Evolutionary conservation across 2,797 vertebrate genomes (phyloP).

Genomic region (Morus bassanus): DNA sequence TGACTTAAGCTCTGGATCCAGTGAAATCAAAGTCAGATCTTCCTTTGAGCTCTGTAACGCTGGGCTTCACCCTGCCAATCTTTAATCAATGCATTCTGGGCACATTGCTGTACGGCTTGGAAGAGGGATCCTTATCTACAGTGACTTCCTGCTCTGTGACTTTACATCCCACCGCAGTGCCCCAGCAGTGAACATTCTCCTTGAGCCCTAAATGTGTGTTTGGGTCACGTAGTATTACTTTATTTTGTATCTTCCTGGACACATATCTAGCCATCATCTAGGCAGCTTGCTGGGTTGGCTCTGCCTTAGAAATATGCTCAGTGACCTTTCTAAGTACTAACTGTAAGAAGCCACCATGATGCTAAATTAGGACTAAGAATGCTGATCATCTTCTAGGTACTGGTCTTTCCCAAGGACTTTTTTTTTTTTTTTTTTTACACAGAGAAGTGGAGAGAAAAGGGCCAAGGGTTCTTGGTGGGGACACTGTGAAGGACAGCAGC

Average conservation of each 20-base stretch:
- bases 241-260: background rate
- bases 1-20: background rate
- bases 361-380: background rate
- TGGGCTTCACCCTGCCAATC: background rate
- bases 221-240: background rate
- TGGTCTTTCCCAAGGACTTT: background rate
- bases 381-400: background rate
- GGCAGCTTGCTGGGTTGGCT: background rate
- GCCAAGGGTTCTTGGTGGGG: background rate
- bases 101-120: background rate
- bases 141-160: background rate
- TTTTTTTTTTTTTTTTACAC: background rate
- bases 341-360: background rate
- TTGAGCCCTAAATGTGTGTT: fast-evolving
- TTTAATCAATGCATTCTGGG: background rate
- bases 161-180: background rate
- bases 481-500: background rate
- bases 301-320: background rate
- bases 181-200: background rate
- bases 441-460: background rate
- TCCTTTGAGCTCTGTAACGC: background rate
- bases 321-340: background rate
- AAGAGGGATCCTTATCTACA: background rate
- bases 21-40: background rate
- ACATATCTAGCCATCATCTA: background rate